These are phyloP conservation scores for Morpho helenor DNA, from an alignment of 2,888 invertebrate species.

Conservation along the genomic window DNA sequence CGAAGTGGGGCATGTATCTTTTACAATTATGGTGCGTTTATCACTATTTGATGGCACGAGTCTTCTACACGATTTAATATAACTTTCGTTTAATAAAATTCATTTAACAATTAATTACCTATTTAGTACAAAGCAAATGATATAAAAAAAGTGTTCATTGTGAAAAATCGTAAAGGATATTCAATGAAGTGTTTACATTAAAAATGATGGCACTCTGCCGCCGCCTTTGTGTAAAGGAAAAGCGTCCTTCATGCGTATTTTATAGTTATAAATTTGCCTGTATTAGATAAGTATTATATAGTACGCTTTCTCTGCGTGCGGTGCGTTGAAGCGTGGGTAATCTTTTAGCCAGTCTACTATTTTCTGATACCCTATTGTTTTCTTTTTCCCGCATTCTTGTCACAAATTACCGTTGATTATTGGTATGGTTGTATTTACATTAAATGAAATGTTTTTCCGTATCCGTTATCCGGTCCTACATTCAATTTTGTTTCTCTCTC, in stretches of 20 bases:
- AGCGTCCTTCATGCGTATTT: constrained; percentile 34
- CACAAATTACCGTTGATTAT: constrained; percentile 26
- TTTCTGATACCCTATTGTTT: constrained; percentile 47
- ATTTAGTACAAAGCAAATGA: no score
- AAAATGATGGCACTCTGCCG: constrained; percentile 28
- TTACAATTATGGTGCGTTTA: constrained; percentile 63
- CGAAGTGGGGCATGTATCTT: constrained; percentile 71
- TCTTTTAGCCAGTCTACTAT: constrained; percentile 39
- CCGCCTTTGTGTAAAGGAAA: constrained; percentile 28
- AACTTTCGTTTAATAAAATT: no score
- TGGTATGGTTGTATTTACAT: neutral
- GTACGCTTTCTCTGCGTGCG: constrained; percentile 50
- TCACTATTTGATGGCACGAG: constrained; percentile 28
- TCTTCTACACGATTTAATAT: neutral
- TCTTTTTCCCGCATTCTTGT: constrained; percentile 39
- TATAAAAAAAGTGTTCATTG: neutral
- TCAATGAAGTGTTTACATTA: constrained; percentile 23
- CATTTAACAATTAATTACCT: no score
- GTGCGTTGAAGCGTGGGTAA: constrained; percentile 58
- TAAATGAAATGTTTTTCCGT: neutral
- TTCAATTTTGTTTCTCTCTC: no score
- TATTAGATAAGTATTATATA: constrained; percentile 25
- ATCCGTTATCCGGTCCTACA: no score
- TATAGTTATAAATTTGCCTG: constrained; percentile 26
- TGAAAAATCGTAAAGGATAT: constrained; percentile 24